Evolutionary conservation across 2,888 invertebrate genomes (phyloP), one percentile per base, ranked within the genome.

Genomic region (Patella ulyssiponensis): DNA sequence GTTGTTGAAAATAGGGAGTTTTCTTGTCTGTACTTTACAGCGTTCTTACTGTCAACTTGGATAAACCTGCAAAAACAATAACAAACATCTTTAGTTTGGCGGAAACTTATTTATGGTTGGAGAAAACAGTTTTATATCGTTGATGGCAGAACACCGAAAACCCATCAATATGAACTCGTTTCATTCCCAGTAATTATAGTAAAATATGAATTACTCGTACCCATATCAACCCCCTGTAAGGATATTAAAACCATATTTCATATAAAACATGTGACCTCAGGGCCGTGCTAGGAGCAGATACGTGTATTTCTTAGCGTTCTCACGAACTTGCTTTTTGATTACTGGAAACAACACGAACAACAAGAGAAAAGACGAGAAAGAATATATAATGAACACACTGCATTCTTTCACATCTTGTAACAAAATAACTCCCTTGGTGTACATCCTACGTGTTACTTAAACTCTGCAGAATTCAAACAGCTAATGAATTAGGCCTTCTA

Each of bases 321-420:
- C 44, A 44, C 44, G 44, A 44, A 44, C 44, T 44, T 44, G 44
- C 44, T 44, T 44, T 44, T 9, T 44, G 44, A 44, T 44, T 44
- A 44, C 44, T 44, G 44, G 44, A 44, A 44, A 44, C 44, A 44
- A 44, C 44, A 44, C 44, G 44, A 44, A 44, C 44, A 44, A 44
- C 44, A 44, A 44, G 44, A 44, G 44, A 44, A 44, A 44, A 5
- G 44, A 44, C 44, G 44, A 44, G 44, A 44, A 44, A 44, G 44
- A 44, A 44, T 44, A 44, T 44, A 44, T 44, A 44, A 44, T 44
- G 44, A 44, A 44, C 44, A 44, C 44, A 44, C 7, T 44, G 64
- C 64, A 64, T 64, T 64, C 64, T 64, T 64, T 64, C 64, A 64
- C 64, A 64, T 64, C 64, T 11, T 64, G 23, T 64, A 64, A 64